Percentiles rank a stretch among this genome's conserved stretches.
phyloP scores from a whole-genome alignment of 2,888 invertebrate species.

The Eretmocerus hayati region DNA sequence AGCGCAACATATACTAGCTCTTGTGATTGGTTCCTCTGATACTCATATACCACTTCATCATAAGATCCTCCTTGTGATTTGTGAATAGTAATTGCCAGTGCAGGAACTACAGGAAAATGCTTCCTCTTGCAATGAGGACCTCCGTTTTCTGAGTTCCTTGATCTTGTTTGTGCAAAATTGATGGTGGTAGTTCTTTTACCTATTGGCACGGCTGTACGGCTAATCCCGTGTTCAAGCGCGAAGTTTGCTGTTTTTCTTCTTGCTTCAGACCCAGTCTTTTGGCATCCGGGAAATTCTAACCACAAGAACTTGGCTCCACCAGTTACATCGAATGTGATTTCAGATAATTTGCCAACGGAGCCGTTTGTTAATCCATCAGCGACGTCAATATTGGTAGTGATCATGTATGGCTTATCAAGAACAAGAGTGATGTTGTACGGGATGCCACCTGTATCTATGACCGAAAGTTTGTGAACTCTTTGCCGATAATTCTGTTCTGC shows the following conservation, averaged over 20 bases:
- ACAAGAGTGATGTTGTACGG: constrained; percentile 27
- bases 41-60: constrained; percentile 22
- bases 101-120: constrained; percentile 22
- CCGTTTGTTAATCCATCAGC: constrained; percentile 35
- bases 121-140: constrained; percentile 17
- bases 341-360: constrained; percentile 28
- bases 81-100: constrained; percentile 22
- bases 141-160: constrained; percentile 16
- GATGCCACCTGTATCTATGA: constrained; percentile 31
- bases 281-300: constrained; percentile 10
- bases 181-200: no score
- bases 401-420: constrained; percentile 24
- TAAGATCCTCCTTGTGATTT: constrained; percentile 23
- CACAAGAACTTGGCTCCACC: constrained; percentile 10
- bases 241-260: neutral
- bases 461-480: constrained; percentile 27
- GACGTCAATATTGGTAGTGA: constrained; percentile 34
- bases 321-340: constrained; percentile 24
- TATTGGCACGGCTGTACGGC: constrained; percentile 27
- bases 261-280: constrained; percentile 13
- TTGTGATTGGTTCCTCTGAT: constrained; percentile 15
- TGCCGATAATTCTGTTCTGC: constrained; percentile 17
- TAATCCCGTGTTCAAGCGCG: constrained; percentile 10
- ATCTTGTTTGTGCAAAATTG: constrained; percentile 10
- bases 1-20: constrained; percentile 18